Evolutionary conservation across 1,140 invertebrate genomes (phyloP), one percentile per base, ranked within the genome.

Genomic region (Drosophila tani): DNA sequence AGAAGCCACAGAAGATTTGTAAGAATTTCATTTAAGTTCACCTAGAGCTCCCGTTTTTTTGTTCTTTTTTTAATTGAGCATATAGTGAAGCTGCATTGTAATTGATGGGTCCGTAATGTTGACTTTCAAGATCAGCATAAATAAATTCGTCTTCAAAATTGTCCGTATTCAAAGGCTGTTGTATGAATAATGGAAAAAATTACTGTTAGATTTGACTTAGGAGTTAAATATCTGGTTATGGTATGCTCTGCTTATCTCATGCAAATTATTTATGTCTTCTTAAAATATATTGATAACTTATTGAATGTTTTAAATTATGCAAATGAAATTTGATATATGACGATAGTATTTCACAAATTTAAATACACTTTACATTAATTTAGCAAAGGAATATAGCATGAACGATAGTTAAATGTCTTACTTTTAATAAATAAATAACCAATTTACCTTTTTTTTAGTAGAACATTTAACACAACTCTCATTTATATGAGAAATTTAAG

Each of bases 121-220:
- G 95, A 93, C 97, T 96, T 92, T 98, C 97, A 74, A 97, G 96
- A 93, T 98, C 97, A 45, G 97, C 97, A 93, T 98, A 98, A 91
- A 97, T 96, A 92, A 98, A 94, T 93, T 96, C 97, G 93, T 96
- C 97, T 91, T 95, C 95, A 85, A 95, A 95, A 82, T 96, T 95
- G 56, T 82, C 64, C 29, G 88, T 65, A 73, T 90, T 81, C 32
- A 93, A 55, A 29, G 95, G 95, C 87, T 94, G 94, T 94, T 57
- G 19, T 32, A 41, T 63, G 46, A 27, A 81, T 24, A 62, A 24
- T 15, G 14, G 29, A 59, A 64, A 43, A 14, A 43, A 35, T 56
- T 17, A 49, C 68, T 57, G 46, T 53, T 24, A 17, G 51, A 32
- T 76, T 60, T 64, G 51, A 32, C n/a, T 64, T 40, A 7, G 12